These are phyloP conservation scores for Drosophila putrida DNA, from an alignment of 2,888 invertebrate species.

Conservation along the genomic window DNA sequence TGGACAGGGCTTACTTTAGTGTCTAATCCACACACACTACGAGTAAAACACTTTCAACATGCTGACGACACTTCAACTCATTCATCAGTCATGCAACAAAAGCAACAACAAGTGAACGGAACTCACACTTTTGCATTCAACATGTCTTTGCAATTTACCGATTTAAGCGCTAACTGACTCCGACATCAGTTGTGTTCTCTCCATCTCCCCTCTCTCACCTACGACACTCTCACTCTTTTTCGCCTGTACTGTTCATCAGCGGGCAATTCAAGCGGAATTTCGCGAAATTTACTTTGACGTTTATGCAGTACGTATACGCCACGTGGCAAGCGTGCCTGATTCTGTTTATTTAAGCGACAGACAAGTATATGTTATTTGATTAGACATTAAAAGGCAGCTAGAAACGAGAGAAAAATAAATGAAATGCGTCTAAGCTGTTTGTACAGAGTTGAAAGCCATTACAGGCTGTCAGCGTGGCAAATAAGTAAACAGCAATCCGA, in stretches of 20 bases:
- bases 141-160: constrained; percentile 81
- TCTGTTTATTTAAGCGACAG: constrained; percentile 48
- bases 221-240: not conserved
- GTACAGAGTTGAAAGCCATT: constrained; percentile 28
- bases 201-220: not conserved
- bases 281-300: constrained; percentile 71
- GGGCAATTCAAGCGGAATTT: constrained; percentile 74
- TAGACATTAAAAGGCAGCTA: constrained; percentile 60
- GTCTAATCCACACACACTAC: constrained; percentile 26
- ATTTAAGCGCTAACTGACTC: constrained; percentile 67
- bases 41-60: constrained; percentile 36
- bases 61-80: constrained; percentile 44
- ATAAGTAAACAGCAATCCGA: constrained; percentile 31
- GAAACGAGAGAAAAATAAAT: constrained; percentile 6
- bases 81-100: constrained; percentile 73
- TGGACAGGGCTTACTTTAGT: constrained; percentile 30
- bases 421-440: constrained; percentile 41
- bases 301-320: constrained; percentile 70
- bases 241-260: constrained; percentile 49
- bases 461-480: constrained; percentile 9
- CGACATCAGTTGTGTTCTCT: constrained; percentile 45
- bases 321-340: constrained; percentile 26
- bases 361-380: constrained; percentile 57
- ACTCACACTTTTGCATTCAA: constrained; percentile 56
- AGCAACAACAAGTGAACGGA: constrained; percentile 35